A percentile compares a stretch with the other conserved stretches of the same genome.
Evolutionary conservation across 2,113 vertebrate genomes (phyloP).

Genomic region (Leptocoma aspasia): DNA sequence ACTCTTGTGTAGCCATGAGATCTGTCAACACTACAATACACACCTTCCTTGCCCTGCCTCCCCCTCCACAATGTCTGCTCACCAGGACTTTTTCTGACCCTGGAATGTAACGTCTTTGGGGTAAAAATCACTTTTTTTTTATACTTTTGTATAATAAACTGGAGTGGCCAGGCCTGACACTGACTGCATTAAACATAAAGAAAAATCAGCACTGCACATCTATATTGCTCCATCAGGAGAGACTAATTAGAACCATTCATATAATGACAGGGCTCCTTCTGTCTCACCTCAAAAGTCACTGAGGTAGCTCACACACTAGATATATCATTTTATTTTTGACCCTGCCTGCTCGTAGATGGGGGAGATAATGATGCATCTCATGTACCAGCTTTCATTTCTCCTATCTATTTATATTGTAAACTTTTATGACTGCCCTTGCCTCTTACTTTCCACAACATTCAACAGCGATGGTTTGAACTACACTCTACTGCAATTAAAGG

Average conservation of each 20-base stretch:
- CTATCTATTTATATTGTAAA: background rate
- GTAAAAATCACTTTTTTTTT: background rate
- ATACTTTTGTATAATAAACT: background rate
- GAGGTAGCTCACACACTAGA: background rate
- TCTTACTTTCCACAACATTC: background rate
- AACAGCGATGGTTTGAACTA: background rate
- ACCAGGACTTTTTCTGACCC: background rate
- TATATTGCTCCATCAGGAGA: background rate
- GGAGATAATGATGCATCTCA: background rate
- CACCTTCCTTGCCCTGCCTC: background rate
- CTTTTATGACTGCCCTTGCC: background rate
- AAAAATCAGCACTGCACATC: background rate
- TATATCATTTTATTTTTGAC: background rate
- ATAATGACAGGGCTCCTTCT: background rate
- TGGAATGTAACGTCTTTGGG: background rate
- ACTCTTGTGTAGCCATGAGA: background rate
- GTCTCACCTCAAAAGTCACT: background rate
- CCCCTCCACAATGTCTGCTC: background rate
- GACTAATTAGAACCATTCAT: background rate
- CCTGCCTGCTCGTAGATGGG: background rate
- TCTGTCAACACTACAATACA: background rate
- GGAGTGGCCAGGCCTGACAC: background rate
- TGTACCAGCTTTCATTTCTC: background rate
- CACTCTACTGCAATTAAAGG: background rate
- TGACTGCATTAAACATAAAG: background rate